Conservation (phyloP, 2,113 vertebrate species). For the Festucalex cinctus region DNA sequence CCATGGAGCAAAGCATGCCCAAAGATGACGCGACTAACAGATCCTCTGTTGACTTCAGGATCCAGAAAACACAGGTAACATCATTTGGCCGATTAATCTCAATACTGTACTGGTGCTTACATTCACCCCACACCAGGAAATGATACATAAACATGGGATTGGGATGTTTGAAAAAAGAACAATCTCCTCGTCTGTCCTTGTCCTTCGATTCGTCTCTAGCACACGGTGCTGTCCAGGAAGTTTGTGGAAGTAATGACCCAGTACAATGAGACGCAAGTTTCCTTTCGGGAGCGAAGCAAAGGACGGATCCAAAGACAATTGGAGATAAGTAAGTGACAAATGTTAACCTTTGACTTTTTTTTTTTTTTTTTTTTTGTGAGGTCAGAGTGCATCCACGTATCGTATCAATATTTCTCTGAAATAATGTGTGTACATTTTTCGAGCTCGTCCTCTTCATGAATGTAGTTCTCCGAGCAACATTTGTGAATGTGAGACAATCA, state of each 20-base stretch:
- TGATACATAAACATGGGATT: background rate
- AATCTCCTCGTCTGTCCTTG: slow-evolving; percentile 5
- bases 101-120: background rate
- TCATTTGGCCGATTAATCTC: background rate
- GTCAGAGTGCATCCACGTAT: background rate
- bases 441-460: background rate
- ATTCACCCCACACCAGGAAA: background rate
- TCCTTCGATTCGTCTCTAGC: slow-evolving; percentile 63
- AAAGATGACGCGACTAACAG: slow-evolving; percentile 76
- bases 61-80: slow-evolving; percentile 88
- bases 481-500: background rate
- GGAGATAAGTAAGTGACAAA: slow-evolving; percentile 88
- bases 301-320: slow-evolving; percentile 90
- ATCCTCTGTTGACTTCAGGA: slow-evolving; percentile 82
- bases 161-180: background rate
- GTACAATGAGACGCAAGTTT: slow-evolving; percentile 89
- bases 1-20: slow-evolving; percentile 82
- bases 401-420: background rate
- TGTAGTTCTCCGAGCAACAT: background rate
- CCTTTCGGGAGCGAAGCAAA: slow-evolving; percentile 92
- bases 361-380: too few species aligned
- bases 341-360: background rate
- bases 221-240: slow-evolving; percentile 86
- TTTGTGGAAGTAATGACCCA: slow-evolving; percentile 95
- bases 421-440: background rate